Evolutionary conservation across 2,888 invertebrate genomes (phyloP).

Genomic region (Anorthoa munda): DNA sequence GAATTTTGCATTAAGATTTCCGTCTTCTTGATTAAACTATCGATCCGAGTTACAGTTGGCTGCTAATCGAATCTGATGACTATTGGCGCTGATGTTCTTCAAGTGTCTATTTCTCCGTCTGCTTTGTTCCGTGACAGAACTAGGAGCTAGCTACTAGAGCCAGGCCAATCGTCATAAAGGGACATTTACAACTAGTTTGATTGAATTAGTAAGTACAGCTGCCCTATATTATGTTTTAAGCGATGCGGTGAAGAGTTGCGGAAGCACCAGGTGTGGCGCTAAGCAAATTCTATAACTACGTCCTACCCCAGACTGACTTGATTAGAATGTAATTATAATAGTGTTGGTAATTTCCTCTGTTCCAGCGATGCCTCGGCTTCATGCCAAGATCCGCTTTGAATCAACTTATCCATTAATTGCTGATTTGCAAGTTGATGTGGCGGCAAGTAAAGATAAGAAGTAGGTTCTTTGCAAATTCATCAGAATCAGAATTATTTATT

Average conservation of each 20-base stretch:
- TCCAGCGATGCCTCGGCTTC: constrained; percentile 7
- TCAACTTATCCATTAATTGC: constrained; percentile 19
- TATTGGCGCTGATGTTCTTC: too few relatives aligned
- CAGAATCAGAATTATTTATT: too few relatives aligned
- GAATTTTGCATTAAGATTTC: too few relatives aligned
- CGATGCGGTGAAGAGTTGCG: background rate
- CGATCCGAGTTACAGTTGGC: too few relatives aligned
- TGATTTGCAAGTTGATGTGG: constrained; percentile 26
- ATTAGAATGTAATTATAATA: constrained; percentile 42
- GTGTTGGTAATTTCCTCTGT: constrained; percentile 19
- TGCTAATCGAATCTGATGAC: too few relatives aligned
- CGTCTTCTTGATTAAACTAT: too few relatives aligned
- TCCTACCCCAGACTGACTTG: background rate
- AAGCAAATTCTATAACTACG: background rate
- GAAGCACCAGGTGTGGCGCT: constrained; percentile 12
- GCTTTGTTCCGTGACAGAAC: too few relatives aligned
- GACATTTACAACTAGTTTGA: too few relatives aligned
- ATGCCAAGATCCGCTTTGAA: constrained; percentile 26
- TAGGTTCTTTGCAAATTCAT: background rate
- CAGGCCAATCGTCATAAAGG: too few relatives aligned
- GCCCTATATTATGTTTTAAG: background rate
- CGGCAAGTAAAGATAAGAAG: background rate
- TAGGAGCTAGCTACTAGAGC: too few relatives aligned
- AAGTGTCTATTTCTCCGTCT: too few relatives aligned
- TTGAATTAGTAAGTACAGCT: too few relatives aligned